Evolutionary conservation across 2,113 vertebrate species (phyloP).

Genomic region (Nerophis lumbriciformis): DNA sequence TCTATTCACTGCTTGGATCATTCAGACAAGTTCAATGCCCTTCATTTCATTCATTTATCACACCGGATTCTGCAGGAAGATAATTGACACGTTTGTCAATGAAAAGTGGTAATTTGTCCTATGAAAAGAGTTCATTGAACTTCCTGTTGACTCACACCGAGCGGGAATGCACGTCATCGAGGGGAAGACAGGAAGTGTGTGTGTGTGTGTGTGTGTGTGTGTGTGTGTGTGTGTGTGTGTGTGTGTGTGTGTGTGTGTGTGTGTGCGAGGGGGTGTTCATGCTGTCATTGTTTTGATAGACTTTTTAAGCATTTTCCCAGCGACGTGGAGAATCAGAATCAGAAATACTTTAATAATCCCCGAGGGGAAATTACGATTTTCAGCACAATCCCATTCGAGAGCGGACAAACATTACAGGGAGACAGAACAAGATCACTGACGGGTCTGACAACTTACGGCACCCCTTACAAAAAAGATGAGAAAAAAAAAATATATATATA

Average conservation of each 20-base stretch:
- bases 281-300: conserved; percentile 7
- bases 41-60: conserved; percentile 12
- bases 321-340: background rate
- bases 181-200: background rate
- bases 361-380: too few species aligned
- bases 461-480: too few species aligned
- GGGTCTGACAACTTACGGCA: too few species aligned
- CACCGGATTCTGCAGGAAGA: conserved; percentile 9
- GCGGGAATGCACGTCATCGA: conserved; percentile 38
- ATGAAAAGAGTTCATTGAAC: conserved; percentile 43
- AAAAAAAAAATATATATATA: too few species aligned
- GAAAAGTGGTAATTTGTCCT: conserved; percentile 25
- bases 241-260: too few species aligned
- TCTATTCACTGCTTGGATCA: background rate
- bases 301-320: background rate
- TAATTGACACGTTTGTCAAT: conserved; percentile 14
- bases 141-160: conserved; percentile 69
- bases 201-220: too few species aligned
- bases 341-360: too few species aligned
- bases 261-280: too few species aligned
- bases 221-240: too few species aligned
- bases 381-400: too few species aligned
- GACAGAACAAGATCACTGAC: too few species aligned
- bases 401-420: too few species aligned
- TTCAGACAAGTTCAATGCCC: background rate